Evolutionary conservation across 2,113 vertebrate species (phyloP), one percentile per base, ranked within the genome.

Genomic region (Neolamprologus modestus): DNA sequence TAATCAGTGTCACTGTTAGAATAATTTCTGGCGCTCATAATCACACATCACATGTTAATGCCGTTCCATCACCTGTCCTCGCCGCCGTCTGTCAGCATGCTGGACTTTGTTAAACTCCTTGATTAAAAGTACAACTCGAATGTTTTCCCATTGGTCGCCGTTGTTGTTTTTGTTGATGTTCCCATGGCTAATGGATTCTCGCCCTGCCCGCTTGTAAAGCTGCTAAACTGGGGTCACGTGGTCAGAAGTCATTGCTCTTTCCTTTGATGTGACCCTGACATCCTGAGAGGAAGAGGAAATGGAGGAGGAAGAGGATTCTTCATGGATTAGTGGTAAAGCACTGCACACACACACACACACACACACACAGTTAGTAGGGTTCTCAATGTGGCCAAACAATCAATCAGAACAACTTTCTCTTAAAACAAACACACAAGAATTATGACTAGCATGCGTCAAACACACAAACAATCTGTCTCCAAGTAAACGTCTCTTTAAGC

Each of bases 251-350:
- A 11, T 61, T 4, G 81, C 86, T 57, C 24, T 28, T 61, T 47
- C 66, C 94, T 96, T 96, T 96, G 95, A 96, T 95, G 93, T 93
- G 92, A 96, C 93, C 94, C 95, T 61, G 91, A 95, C 91, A 94
- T 95, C 95, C 95, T 94, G 94, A 84, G 93, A 95, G 95, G 94
- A 95, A 95, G 88, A 95, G 95, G 95, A 96, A 95, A 88, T 80
- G 90, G 84, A 93, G 84, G 90, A 93, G 94, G 92, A 95, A 94
- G 93, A 95, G 82, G 92, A 93, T 95, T 93, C 91, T 95, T 95
- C 95, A 96, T 92, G 95, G 94, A 92, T 87, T 91, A 93, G 87
- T 93, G 92, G 86, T 66, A 84, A 90, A 89, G 92, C 45, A 84
- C 55, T n/a, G 33, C 86, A 83, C 8, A 42, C 19, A 14, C n/a